Evolutionary conservation across 2,113 vertebrate species (phyloP), one percentile per base, ranked within the genome.

Genomic region (Malurus melanocephalus): DNA sequence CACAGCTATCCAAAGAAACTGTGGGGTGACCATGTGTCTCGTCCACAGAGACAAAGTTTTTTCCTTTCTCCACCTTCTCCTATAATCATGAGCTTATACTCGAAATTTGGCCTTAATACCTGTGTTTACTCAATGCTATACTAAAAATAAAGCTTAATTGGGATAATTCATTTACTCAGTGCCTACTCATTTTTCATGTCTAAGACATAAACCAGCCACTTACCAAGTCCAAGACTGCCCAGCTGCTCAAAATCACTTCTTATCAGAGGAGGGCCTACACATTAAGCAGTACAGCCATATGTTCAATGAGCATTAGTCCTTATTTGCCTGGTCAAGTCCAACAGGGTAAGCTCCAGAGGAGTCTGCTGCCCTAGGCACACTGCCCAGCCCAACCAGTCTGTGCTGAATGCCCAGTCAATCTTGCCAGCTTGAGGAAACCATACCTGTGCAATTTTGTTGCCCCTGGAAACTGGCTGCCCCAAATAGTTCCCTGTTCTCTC

Each of bases 101-200:
- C 76, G 23, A 69, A 62, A 69, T 88, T 87, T 89, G 32, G 7
- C 19, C 56, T 62, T 91, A 66, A 66, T 48, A 51, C 14, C 32
- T 5, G 0, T 75, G 32, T 75, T 86, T 84, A 53, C 14, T 20
- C 22, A 81, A 56, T 10, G 12, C 14, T 77, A 45, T 71, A 49
- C n/a, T 87, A 85, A 85, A 85, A 91, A 77, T 69, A 92, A 82
- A 82, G 28, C 24, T 76, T 57, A 65, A 87, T 55, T 73, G 24
- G 30, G 40, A 9, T 83, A 74, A 91, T 78, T 90, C 28, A 71
- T 67, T 91, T 87, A 82, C 22, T 89, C 59, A 42, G 14, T 49
- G 68, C 24, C 52, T 49, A 18, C 10, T 60, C n/a, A n/a, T 92
- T 92, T 93, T 82, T 94, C 82, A 82, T 89, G 62, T 76, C 78